Base-by-base conservation (phyloP, 2,797 vertebrate species). In the Poecilia wingei region DNA sequence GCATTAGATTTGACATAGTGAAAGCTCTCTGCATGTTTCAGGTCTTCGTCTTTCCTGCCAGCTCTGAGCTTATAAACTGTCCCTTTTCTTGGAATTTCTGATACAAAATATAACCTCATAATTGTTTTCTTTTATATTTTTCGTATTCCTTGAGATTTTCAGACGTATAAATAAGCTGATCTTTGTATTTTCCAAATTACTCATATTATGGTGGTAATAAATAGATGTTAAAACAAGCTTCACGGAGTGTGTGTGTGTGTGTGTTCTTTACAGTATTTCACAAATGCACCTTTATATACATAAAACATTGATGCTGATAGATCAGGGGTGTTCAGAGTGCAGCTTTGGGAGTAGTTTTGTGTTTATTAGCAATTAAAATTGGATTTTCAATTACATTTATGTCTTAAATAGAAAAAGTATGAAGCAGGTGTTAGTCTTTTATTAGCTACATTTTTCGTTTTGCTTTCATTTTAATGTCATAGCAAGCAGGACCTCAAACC, bases 141-240 rank as follows among this genome's bases (percentile, higher is more conserved):
- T 95, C 93, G 93, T 96, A 95, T 95, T 93, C 88, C 91, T 94
- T 72, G 45, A 94, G 89, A 93, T 93, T 94, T 94, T 95, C 93
- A 93, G 89, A 94, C 94, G 79, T 95, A 94, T 94, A 94, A 95
- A 95, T 95, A 94, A 95, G 91, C 94, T 92, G 94, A 95, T 95
- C 94, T 96, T 96, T 96, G 95, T 96, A 96, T 95, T 96, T 95
- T 96, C 94, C 95, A 96, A 95, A 95, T 95, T 95, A 95, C 93
- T 96, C 95, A 95, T 96, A 94, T 94, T 95, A 95, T 93, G 93
- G 94, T 96, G 94, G 93, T 96, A 96, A 95, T 96, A 96, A 96
- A 96, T 96, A 95, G 95, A 89, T 96, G 95, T 95, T 93, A 92
- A 95, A 93, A 2, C 3, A 25, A 49, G 12, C 3, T 7, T 31